These are phyloP conservation scores for Ophiothrix spiculata DNA, from an alignment of 35 echinoderm and acorn worm species.

Conservation along the genomic window DNA sequence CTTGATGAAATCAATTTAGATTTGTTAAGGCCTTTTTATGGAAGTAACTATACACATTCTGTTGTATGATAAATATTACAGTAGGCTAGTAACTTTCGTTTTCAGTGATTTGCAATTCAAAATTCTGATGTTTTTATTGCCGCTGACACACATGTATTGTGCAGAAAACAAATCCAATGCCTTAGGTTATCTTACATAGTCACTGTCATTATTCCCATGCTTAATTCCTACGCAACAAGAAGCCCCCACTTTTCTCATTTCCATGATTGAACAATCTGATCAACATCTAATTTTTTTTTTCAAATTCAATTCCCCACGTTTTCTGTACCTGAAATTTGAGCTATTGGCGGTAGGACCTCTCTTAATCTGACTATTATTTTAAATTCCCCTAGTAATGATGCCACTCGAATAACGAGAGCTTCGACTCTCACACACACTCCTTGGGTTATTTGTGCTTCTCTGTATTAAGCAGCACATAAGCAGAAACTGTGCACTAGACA, in stretches of 20 bases:
- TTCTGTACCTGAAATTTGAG: no score
- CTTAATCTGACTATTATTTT: slow-evolving; percentile 5
- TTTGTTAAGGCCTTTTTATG: not conserved
- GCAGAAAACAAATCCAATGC: not conserved
- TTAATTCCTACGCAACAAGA: not conserved
- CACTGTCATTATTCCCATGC: not conserved
- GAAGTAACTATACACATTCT: not conserved
- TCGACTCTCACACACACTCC: not conserved
- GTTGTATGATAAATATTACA: slow-evolving; percentile 1
- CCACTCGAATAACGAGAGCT: slow-evolving; percentile 5
- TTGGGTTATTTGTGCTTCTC: not conserved
- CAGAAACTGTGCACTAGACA: not conserved
- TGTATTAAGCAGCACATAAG: not conserved
- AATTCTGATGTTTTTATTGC: not conserved
- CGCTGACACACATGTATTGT: slow-evolving; percentile 9
- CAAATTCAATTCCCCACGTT: not conserved
- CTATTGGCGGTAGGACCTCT: not conserved
- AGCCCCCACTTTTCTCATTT: not conserved
- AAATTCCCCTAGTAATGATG: not conserved
- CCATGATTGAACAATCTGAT: slow-evolving; percentile 3
- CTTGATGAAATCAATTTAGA: slow-evolving; percentile 1
- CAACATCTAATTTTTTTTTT: slow-evolving; percentile 4
- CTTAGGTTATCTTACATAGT: not conserved
- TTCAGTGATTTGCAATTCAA: not conserved
- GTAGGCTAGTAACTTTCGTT: not conserved